Base-by-base conservation (phyloP, 2,888 invertebrate genomes). In the Fissipunctia ypsillon region DNA sequence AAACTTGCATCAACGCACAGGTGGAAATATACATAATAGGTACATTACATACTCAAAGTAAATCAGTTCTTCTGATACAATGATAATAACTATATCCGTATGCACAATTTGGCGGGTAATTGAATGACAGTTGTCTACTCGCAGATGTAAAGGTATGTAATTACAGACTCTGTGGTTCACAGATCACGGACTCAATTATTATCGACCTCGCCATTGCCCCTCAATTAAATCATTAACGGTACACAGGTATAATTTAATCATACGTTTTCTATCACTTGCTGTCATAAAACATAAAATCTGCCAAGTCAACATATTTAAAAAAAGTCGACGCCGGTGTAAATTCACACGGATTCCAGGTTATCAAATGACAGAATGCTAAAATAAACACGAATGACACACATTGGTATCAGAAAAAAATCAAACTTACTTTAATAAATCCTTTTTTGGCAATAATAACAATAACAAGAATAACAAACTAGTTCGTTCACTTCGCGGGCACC, bases 231-330 rank as follows among this genome's bases (percentile, higher is more conserved):
- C n/a, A 60, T 65, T 68, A 76, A 64, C 64, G 45, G 65, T 57
- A 72, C 57, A 31, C 31, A 65, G 16, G 35, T 59, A 50, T 52
- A 25, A 54, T 63, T 77, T 67, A 61, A 73, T 76, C 59, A 71
- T 35, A 76, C 43, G 56, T 56, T 61, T 74, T 74, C 64, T 78
- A 69, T 57, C 38, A 28, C 69, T 67, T 68, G 56, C 78, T 69
- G 67, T 35, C 56, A 41, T 25, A 61, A 59, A 54, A 65, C 22
- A 31, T 57, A 52, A 73, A 79, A 80, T 77, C 64, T 81, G 86
- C 86, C 38, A 28, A 77, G 84, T 86, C 88, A 89, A 86, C 87
- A 85, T 88, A 85, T 63, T 80, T 28, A 76, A 86, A 87, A n/a
- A 81, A 63, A 45, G 52, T 72, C 22, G 73, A 70, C 77, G 31